phyloP scores from a whole-genome alignment of 2,888 invertebrate species.

The Mystacides longicornis region DNA sequence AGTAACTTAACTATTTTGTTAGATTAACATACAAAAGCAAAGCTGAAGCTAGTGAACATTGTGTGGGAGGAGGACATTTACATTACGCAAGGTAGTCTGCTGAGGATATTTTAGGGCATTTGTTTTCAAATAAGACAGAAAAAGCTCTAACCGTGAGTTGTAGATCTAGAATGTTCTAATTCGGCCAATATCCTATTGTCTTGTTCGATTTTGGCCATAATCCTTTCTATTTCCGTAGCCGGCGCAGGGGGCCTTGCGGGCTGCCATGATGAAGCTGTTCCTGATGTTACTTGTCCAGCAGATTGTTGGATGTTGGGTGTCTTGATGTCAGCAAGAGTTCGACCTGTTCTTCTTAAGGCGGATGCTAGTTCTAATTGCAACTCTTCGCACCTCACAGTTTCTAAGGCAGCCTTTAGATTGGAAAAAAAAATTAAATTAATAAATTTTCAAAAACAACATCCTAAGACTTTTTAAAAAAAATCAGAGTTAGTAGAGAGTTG shows the following conservation, averaged over 20 bases:
- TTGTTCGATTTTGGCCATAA: slow-evolving; percentile 93
- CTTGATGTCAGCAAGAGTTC: slow-evolving; percentile 26
- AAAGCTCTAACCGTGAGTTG: slow-evolving; percentile 49
- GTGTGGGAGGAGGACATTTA: too few relatives aligned
- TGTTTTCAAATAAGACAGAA: too few relatives aligned
- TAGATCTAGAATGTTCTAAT: slow-evolving; percentile 74
- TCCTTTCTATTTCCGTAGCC: slow-evolving; percentile 80
- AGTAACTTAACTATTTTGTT: too few relatives aligned
- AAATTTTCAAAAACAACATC: neutral
- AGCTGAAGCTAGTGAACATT: too few relatives aligned
- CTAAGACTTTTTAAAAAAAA: too few relatives aligned
- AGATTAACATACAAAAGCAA: too few relatives aligned
- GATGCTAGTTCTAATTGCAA: slow-evolving; percentile 79
- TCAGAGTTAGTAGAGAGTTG: too few relatives aligned
- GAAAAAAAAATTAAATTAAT: neutral
- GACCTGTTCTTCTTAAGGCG: slow-evolving; percentile 47
- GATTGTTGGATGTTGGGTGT: slow-evolving; percentile 35
- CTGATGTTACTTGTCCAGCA: slow-evolving; percentile 35
- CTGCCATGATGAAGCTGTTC: slow-evolving; percentile 40
- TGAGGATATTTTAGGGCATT: too few relatives aligned
- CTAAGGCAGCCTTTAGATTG: slow-evolving; percentile 50
- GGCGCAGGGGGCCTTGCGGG: slow-evolving; percentile 35
- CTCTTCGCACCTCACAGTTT: slow-evolving; percentile 76
- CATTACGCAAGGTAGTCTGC: too few relatives aligned
- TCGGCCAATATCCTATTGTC: slow-evolving; percentile 84